phyloP scores from a whole-genome alignment of 30 jellyfish, hydroid and myxozoan genomes.

The Sanderia malayensis region DNA sequence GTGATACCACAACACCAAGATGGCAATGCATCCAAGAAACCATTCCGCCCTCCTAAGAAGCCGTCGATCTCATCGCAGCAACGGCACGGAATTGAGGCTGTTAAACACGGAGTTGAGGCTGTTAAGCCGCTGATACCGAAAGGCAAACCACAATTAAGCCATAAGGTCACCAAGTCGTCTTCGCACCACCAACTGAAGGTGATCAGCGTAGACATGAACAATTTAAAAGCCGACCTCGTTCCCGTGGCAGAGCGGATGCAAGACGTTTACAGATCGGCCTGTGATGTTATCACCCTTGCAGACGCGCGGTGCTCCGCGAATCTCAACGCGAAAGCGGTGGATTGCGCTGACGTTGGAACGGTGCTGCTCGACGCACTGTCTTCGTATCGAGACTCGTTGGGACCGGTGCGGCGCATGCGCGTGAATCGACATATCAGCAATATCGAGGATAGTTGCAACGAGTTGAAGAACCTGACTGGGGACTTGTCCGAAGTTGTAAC shows the following conservation, averaged over 20 bases:
- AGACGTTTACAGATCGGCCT: constrained; percentile 36
- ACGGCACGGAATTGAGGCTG: constrained; percentile 1
- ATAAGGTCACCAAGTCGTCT: constrained; percentile 15
- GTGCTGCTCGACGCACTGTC: constrained; percentile 64
- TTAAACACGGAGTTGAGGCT: constrained; percentile 7
- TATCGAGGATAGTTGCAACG: constrained; percentile 66
- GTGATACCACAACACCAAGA: constrained; percentile 7
- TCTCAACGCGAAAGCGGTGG: constrained; percentile 42
- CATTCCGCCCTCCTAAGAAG: constrained; percentile 39
- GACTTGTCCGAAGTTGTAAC: constrained; percentile 57
- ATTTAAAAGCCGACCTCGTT: constrained; percentile 50
- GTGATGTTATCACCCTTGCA: constrained; percentile 48
- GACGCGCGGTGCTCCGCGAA: constrained; percentile 75
- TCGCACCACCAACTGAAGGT: constrained; percentile 15
- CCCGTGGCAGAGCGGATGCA: constrained; percentile 73
- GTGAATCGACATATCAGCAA: constrained; percentile 62
- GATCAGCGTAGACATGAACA: constrained; percentile 4
- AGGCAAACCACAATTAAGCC: constrained; percentile 58
- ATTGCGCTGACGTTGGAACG: constrained; percentile 25
- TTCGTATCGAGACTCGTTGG: constrained; percentile 82
- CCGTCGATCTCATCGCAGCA: background rate
- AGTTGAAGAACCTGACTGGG: constrained; percentile 37
- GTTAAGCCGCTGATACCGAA: constrained; percentile 40
- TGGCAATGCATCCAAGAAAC: constrained; percentile 8
- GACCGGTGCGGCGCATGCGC: constrained; percentile 85